phyloP scores from a whole-genome alignment of 2,113 vertebrate genomes.

The Hippocampus comes region DNA sequence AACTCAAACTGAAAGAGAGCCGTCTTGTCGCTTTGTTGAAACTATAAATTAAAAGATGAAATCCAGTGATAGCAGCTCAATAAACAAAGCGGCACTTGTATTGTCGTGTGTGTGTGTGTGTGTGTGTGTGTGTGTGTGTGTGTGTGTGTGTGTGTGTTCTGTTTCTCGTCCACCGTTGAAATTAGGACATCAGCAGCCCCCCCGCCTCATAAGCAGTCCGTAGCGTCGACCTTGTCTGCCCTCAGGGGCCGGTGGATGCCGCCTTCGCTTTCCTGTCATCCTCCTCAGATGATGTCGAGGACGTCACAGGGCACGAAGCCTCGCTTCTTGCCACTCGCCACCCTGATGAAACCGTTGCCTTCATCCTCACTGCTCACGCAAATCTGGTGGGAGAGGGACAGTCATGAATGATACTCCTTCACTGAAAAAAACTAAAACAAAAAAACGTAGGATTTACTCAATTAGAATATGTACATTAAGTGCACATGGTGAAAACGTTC shows the following conservation, averaged over 20 bases:
- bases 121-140: too few relatives aligned
- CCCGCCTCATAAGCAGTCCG: neutral
- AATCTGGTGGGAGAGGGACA: constrained; percentile 73
- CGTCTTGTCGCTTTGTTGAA: neutral
- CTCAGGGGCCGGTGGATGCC: constrained; percentile 7
- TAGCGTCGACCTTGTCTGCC: constrained; percentile 5
- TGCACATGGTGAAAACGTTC: too few relatives aligned
- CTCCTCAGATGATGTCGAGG: constrained; percentile 86
- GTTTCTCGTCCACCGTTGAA: neutral
- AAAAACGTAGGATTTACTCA: too few relatives aligned
- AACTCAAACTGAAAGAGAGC: neutral
- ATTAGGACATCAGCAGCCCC: neutral
- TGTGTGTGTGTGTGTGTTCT: neutral
- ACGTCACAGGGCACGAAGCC: constrained; percentile 87
- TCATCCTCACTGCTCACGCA: constrained; percentile 88
- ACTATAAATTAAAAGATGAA: neutral
- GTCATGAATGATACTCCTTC: neutral
- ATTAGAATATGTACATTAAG: neutral
- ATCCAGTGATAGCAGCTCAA: constrained; percentile 3
- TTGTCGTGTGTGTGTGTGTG: neutral
- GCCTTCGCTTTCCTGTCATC: constrained; percentile 34
- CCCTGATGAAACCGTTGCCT: constrained; percentile 85
- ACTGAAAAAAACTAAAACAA: too few relatives aligned
- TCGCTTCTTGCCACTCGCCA: constrained; percentile 89
- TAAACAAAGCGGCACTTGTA: neutral